A percentile compares a stretch with the other conserved stretches of the same genome.
Evolutionary conservation across 2,113 vertebrate genomes (phyloP).

Genomic region (Platycercus adscitus): DNA sequence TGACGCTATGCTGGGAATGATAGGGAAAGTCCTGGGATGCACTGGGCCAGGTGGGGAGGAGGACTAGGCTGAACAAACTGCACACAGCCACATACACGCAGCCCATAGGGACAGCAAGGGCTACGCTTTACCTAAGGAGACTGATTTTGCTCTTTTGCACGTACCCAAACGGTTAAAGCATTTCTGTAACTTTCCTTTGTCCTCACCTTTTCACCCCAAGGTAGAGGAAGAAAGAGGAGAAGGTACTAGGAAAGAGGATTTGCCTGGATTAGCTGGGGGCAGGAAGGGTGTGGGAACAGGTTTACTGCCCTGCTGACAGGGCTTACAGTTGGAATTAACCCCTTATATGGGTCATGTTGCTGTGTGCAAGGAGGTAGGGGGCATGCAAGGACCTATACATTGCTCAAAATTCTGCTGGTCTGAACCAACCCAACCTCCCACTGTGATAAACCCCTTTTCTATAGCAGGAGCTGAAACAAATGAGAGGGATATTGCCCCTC

Average conservation of each 20-base stretch:
- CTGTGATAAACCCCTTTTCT: not conserved
- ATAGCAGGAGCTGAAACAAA: not conserved
- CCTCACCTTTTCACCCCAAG: not conserved
- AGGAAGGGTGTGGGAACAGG: not conserved
- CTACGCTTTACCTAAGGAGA: fast-evolving
- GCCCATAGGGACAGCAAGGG: not conserved
- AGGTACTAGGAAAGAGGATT: constrained; percentile 33
- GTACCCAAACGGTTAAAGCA: not conserved
- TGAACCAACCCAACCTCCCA: not conserved
- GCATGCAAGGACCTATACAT: not conserved
- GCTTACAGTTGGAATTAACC: not conserved
- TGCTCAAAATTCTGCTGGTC: not conserved
- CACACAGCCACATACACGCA: fast-evolving
- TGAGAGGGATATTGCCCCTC: not conserved
- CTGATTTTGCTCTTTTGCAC: not conserved
- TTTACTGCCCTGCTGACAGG: not conserved
- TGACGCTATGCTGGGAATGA: not conserved
- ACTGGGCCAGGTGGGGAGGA: not conserved
- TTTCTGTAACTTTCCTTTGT: not conserved
- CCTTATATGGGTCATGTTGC: not conserved
- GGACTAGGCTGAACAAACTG: not conserved
- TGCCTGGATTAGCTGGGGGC: constrained; percentile 9
- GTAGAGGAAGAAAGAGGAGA: not conserved
- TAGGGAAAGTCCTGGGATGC: not conserved
- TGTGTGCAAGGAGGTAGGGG: fast-evolving